A percentile compares a stretch with the other conserved stretches of the same genome.
Conservation (phyloP, 2,113 vertebrate species). For the Stegostoma tigrinum region DNA sequence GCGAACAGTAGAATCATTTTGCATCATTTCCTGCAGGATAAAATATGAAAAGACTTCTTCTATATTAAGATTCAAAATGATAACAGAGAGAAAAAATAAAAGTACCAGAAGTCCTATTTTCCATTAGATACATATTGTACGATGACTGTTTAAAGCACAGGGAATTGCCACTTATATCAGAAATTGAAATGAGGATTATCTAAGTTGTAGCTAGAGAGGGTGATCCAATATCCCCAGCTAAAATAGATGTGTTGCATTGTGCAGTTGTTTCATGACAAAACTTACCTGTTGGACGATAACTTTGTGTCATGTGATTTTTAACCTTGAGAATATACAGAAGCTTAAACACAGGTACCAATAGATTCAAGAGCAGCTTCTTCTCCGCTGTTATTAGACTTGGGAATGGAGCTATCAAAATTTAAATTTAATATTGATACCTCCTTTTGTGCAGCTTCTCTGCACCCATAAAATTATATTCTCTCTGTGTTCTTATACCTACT, state of each 20-base stretch:
- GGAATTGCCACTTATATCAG: conserved; percentile 49
- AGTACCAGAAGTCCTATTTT: conserved; percentile 50
- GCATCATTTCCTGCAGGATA: conserved; percentile 49
- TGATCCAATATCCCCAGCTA: conserved; percentile 48
- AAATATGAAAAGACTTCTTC: conserved; percentile 53
- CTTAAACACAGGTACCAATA: too few relatives aligned
- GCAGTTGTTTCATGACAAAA: conserved; percentile 40
- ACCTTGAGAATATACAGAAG: too few relatives aligned
- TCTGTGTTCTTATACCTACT: too few relatives aligned
- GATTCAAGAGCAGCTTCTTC: too few relatives aligned
- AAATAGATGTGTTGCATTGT: conserved; percentile 55
- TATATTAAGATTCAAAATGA: conserved; percentile 52
- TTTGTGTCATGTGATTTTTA: too few relatives aligned
- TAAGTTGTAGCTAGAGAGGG: conserved; percentile 47
- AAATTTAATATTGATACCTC: too few relatives aligned
- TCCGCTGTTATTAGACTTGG: too few relatives aligned
- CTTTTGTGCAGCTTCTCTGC: too few relatives aligned
- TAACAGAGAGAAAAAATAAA: conserved; percentile 46
- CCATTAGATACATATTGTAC: conserved; percentile 46
- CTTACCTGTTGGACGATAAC: too few relatives aligned
- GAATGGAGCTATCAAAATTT: too few relatives aligned
- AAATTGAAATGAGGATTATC: not conserved
- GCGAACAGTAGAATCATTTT: conserved; percentile 43
- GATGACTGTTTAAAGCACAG: conserved; percentile 48
- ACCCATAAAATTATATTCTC: too few relatives aligned